These are phyloP conservation scores for Cosmopolites sordidus DNA, from an alignment of 2,888 invertebrate genomes.

Conservation along the genomic window DNA sequence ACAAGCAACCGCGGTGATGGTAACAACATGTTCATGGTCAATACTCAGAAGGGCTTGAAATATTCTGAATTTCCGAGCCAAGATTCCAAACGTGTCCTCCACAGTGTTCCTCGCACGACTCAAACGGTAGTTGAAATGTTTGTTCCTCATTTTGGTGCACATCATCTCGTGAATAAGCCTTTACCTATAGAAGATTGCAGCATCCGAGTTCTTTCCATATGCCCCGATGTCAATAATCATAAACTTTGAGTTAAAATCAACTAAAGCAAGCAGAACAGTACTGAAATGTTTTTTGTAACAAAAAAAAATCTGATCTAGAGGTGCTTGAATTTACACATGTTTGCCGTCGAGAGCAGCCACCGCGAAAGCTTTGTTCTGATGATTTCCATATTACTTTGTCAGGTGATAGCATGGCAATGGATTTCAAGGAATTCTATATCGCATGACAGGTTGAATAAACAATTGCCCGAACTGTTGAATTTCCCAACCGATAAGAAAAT, in stretches of 20 bases:
- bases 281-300: conserved; percentile 6
- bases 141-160: conserved; percentile 1
- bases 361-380: conserved; percentile 2
- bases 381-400: background rate
- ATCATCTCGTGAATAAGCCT: conserved; percentile 6
- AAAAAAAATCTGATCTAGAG: conserved; percentile 25
- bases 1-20: conserved; percentile 8
- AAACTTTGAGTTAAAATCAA: conserved; percentile 4
- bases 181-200: background rate
- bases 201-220: conserved; percentile 1
- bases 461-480: conserved; percentile 5
- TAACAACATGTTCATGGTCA: conserved; percentile 3
- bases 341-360: conserved; percentile 33
- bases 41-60: too few relatives aligned
- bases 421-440: background rate
- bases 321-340: conserved; percentile 29
- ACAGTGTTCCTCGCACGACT: conserved; percentile 25
- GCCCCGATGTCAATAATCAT: too few relatives aligned
- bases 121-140: conserved; percentile 28
- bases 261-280: conserved; percentile 9
- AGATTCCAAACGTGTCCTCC: conserved; percentile 31
- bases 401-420: background rate
- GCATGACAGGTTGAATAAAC: conserved; percentile 3
- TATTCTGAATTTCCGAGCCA: conserved; percentile 4
- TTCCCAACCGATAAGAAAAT: conserved; percentile 8